phyloP scores from a whole-genome alignment of 2,888 invertebrate species.

The Erebia epiphron region DNA sequence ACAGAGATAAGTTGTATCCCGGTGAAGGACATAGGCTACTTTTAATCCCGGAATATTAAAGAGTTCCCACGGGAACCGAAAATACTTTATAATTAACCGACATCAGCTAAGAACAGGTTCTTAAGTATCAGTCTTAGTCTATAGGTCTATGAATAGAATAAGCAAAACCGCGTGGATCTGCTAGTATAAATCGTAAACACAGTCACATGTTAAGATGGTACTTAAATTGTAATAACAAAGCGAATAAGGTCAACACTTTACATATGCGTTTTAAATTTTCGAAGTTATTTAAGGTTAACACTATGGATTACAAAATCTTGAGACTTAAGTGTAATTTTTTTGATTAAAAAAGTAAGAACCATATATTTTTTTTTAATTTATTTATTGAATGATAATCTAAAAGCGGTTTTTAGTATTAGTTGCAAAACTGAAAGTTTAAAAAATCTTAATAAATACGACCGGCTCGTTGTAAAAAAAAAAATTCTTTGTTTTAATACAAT shows the following conservation, averaged over 20 bases:
- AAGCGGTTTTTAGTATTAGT: too few species aligned
- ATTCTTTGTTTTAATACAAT: background rate
- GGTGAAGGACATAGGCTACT: too few species aligned
- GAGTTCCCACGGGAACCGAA: too few species aligned
- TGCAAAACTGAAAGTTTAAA: too few species aligned
- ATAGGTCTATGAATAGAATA: background rate
- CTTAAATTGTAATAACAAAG: background rate
- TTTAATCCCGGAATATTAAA: too few species aligned
- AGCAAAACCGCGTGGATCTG: background rate
- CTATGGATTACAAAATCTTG: background rate
- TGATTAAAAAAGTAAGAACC: too few species aligned
- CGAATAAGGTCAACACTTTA: background rate
- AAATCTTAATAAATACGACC: too few species aligned
- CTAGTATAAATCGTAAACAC: background rate
- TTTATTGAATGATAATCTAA: too few species aligned
- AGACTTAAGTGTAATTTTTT: background rate
- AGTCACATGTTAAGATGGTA: slow-evolving; percentile 1
- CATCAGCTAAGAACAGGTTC: too few species aligned
- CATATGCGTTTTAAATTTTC: background rate
- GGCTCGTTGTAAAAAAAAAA: background rate
- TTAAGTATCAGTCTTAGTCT: background rate
- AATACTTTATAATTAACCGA: too few species aligned
- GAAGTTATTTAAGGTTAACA: background rate
- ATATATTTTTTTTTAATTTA: too few species aligned
- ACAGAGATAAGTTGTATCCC: too few species aligned